Conservation (phyloP, 2,113 vertebrate genomes). For the Romanogobio albipinnatus region DNA sequence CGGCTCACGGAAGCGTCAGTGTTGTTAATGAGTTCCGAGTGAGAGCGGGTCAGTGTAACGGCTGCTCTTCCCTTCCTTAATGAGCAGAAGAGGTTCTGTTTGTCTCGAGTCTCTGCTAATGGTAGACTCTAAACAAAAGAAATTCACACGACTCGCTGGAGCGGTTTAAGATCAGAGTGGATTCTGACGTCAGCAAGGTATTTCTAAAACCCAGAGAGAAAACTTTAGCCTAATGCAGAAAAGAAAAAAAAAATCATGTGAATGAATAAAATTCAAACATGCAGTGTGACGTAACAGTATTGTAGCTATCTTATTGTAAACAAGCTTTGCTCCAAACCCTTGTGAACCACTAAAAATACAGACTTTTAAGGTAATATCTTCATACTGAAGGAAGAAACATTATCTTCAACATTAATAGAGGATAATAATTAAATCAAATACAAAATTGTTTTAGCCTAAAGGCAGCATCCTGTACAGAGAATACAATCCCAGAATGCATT, state of each 20-base stretch:
- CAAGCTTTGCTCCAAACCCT: neutral
- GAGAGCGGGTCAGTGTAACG: constrained; percentile 67
- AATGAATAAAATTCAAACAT: too few species aligned
- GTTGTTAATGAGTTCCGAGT: constrained; percentile 72
- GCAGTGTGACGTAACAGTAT: neutral
- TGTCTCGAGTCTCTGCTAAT: constrained; percentile 68
- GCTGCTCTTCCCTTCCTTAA: constrained; percentile 71
- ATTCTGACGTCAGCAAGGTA: neutral
- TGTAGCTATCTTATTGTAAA: neutral
- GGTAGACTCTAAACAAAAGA: constrained; percentile 60
- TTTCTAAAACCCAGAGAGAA: neutral
- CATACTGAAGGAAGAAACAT: neutral
- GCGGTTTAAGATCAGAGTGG: neutral
- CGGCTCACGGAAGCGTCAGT: constrained; percentile 54
- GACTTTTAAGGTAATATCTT: neutral
- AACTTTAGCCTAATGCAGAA: neutral
- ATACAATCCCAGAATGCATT: too few species aligned
- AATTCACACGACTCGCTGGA: constrained; percentile 29
- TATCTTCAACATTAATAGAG: neutral
- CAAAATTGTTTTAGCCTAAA: too few species aligned
- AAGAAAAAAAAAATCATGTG: too few species aligned
- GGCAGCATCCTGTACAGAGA: too few species aligned
- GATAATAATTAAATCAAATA: too few species aligned
- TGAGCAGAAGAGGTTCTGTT: constrained; percentile 65
- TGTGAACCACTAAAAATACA: neutral